phyloP scores from a whole-genome alignment of 2,113 vertebrate genomes.

The Sardina pilchardus region DNA sequence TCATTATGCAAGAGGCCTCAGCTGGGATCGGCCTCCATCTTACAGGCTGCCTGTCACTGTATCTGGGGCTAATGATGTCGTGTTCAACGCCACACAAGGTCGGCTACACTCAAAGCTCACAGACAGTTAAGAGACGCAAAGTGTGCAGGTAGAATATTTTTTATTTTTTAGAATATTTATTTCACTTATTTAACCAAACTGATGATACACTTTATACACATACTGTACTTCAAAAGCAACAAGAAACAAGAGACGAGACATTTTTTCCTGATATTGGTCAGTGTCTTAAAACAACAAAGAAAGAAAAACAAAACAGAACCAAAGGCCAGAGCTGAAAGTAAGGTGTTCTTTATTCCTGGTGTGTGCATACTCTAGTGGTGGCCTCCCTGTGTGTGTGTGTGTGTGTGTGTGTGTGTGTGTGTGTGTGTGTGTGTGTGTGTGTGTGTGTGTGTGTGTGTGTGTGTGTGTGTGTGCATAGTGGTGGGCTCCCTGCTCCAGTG shows the following conservation, averaged over 20 bases:
- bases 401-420: no score
- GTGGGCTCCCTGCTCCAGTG: neutral
- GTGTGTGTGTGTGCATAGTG: neutral
- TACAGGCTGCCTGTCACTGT: neutral
- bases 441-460: no score
- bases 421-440: no score
- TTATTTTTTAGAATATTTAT: neutral
- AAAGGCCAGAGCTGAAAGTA: neutral
- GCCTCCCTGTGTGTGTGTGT: no score
- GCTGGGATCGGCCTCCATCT: neutral
- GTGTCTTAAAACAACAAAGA: neutral
- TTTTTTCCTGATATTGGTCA: neutral
- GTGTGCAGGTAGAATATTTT: neutral
- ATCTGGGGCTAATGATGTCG: no score
- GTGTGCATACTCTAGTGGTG: no score
- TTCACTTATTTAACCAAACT: neutral
- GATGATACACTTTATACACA: conserved; percentile 8
- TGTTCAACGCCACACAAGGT: neutral
- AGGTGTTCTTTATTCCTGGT: neutral
- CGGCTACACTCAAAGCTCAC: no score
- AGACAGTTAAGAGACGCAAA: neutral
- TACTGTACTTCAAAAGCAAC: neutral
- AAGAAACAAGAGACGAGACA: conserved; percentile 27
- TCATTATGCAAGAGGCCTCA: neutral
- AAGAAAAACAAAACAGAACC: neutral